phyloP scores from a whole-genome alignment of 2,797 vertebrate genomes.

The Cuculus canorus region DNA sequence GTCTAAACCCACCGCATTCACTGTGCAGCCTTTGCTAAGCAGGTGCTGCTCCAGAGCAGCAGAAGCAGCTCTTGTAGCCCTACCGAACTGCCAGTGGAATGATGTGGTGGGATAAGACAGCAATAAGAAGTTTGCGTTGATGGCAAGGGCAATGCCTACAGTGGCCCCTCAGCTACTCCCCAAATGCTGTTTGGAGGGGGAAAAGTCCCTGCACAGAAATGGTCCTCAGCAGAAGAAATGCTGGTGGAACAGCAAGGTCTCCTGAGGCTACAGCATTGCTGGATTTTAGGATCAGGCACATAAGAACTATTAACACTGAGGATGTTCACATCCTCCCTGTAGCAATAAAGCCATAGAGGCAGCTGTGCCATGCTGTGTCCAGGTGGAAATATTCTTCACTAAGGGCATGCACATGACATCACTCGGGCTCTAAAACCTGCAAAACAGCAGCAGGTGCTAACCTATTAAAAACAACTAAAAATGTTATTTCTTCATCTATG shows the following conservation, averaged over 20 bases:
- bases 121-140: background rate
- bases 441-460: background rate
- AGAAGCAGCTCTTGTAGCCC: background rate
- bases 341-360: background rate
- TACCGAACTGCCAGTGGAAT: rapidly evolving
- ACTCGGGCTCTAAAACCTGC: background rate
- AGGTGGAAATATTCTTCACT: background rate
- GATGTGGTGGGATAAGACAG: background rate
- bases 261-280: rapidly evolving
- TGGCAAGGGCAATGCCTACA: no score
- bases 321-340: background rate
- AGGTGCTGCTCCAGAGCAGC: background rate
- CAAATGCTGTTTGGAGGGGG: rapidly evolving
- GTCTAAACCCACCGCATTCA: background rate
- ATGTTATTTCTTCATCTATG: background rate
- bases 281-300: background rate
- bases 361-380: background rate
- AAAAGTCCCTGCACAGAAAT: background rate
- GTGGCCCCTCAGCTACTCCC: rapidly evolving
- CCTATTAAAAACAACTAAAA: background rate
- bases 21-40: conserved; percentile 50
- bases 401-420: background rate
- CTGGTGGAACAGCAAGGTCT: background rate
- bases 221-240: background rate
- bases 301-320: rapidly evolving